Evolutionary conservation across 1,140 invertebrate genomes (phyloP).

Genomic region (Philotrypesis tridentata): DNA sequence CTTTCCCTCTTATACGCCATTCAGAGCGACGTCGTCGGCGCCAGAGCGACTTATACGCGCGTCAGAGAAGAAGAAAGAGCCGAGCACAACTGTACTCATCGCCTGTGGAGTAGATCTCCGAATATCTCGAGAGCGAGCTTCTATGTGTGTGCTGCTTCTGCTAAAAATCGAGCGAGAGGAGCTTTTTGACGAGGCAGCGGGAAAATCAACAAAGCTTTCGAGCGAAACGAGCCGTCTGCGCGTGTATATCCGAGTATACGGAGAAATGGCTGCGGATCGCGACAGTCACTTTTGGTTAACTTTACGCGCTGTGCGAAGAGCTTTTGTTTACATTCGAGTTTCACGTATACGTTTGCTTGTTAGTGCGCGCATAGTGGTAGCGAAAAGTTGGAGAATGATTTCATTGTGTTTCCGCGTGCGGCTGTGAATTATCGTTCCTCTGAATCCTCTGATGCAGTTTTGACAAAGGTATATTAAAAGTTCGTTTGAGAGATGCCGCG

Average conservation of each 20-base stretch:
- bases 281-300: too few relatives aligned
- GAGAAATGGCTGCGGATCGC: neutral
- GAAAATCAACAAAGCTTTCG: neutral
- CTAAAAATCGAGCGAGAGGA: constrained; percentile 3
- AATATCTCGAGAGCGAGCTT: neutral
- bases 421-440: too few relatives aligned
- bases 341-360: too few relatives aligned
- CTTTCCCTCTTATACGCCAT: neutral
- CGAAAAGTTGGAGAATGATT: neutral
- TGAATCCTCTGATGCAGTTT: neutral
- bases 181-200: neutral
- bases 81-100: neutral
- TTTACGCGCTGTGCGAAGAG: too few relatives aligned
- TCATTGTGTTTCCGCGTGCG: neutral
- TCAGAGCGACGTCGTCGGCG: neutral
- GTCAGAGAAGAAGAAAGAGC: neutral
- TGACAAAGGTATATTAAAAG: neutral
- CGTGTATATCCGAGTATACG: neutral
- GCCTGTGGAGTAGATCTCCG: too few relatives aligned
- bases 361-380: too few relatives aligned
- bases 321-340: too few relatives aligned
- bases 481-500: too few relatives aligned
- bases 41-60: too few relatives aligned
- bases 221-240: too few relatives aligned
- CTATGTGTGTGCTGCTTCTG: neutral